Evolutionary conservation across 2,888 invertebrate species (phyloP).

Genomic region (Drosophila multiciliata): DNA sequence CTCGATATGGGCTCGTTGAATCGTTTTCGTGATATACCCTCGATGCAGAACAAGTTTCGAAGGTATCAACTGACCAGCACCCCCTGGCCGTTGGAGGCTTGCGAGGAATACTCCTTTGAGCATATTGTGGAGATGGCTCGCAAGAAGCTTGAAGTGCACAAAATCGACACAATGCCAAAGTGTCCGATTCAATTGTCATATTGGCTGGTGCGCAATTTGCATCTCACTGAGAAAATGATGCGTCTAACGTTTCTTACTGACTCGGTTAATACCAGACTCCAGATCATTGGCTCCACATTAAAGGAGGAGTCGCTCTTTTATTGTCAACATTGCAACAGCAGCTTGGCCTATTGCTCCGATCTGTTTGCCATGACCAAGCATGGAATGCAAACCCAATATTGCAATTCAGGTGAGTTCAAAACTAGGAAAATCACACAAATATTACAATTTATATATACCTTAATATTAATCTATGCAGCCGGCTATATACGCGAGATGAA

Average conservation of each 20-base stretch:
- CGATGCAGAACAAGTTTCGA: constrained; percentile 77
- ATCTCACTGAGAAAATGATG: constrained; percentile 88
- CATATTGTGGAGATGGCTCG: constrained; percentile 84
- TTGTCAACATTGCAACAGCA: constrained; percentile 87
- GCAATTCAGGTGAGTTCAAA: constrained; percentile 87
- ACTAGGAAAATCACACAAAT: neutral
- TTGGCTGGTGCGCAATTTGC: constrained; percentile 92
- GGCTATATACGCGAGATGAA: constrained; percentile 93
- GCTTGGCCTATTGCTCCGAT: constrained; percentile 88
- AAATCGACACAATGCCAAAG: constrained; percentile 86
- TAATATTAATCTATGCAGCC: constrained; percentile 72
- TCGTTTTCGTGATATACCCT: constrained; percentile 84
- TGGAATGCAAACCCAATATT: constrained; percentile 92
- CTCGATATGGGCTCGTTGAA: constrained; percentile 85
- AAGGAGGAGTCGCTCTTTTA: constrained; percentile 86
- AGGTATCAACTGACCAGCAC: constrained; percentile 86
- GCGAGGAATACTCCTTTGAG: constrained; percentile 87
- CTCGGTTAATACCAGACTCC: constrained; percentile 89
- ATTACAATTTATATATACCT: neutral
- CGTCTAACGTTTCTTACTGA: constrained; percentile 88
- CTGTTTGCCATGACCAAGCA: constrained; percentile 93
- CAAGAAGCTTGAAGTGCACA: constrained; percentile 79
- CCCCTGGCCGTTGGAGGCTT: constrained; percentile 89
- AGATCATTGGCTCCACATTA: constrained; percentile 82
- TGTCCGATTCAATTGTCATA: constrained; percentile 90